phyloP scores from a whole-genome alignment of 2,113 vertebrate species.

The Ictalurus punctatus region DNA sequence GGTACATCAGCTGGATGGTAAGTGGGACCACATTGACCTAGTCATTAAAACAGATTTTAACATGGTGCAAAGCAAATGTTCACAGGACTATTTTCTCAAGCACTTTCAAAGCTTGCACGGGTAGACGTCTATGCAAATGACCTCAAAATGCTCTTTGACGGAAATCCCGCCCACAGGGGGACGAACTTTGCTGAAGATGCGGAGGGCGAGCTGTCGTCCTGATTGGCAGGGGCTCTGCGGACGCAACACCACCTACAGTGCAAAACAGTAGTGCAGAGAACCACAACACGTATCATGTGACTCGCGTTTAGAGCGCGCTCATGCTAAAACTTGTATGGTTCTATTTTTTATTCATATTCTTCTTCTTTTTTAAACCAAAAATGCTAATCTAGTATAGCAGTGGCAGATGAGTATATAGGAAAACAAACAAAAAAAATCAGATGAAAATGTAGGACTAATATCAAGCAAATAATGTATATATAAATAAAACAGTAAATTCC shows the following conservation, averaged over 20 bases:
- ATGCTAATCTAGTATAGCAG: neutral
- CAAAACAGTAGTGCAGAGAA: neutral
- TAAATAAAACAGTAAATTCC: neutral
- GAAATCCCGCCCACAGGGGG: conserved; percentile 97
- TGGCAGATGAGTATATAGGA: neutral
- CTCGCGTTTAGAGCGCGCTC: neutral
- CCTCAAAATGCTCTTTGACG: conserved; percentile 98
- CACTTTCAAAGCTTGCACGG: neutral
- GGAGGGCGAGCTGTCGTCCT: conserved; percentile 88
- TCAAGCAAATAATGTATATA: neutral
- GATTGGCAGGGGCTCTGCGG: conserved; percentile 93
- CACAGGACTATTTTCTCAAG: neutral
- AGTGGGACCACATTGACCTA: conserved; percentile 98
- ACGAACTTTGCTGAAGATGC: conserved; percentile 98
- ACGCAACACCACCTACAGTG: conserved; percentile 88
- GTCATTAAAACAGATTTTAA: neutral
- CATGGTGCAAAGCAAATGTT: neutral
- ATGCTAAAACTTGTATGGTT: neutral
- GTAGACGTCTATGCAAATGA: conserved; percentile 55
- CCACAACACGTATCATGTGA: neutral
- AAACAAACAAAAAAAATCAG: neutral
- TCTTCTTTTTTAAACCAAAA: neutral
- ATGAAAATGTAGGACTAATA: conserved; percentile 6
- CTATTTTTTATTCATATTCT: neutral
- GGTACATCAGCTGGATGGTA: conserved; percentile 97